A percentile compares a stretch with the other conserved stretches of the same genome.
Conservation (phyloP, 1,140 invertebrate species). For the Paracyclopina nana region DNA sequence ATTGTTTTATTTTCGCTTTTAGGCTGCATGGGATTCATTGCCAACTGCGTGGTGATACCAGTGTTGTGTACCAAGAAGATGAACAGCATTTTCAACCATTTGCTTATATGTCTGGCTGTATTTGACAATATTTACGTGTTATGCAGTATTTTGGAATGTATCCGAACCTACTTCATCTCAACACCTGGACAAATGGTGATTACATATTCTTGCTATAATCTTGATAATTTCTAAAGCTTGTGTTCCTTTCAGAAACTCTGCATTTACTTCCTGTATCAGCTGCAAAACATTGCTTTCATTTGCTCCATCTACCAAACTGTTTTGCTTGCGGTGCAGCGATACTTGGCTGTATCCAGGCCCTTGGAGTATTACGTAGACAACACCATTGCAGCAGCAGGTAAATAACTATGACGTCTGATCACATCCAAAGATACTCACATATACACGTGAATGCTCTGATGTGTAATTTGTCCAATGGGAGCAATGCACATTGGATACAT, state of each 20-base stretch:
- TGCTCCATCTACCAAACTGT: conserved; percentile 5
- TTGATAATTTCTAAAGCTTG: no score
- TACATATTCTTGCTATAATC: no score
- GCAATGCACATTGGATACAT: no score
- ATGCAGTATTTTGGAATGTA: neutral
- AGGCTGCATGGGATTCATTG: conserved; percentile 2
- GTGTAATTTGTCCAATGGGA: neutral
- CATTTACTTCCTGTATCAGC: conserved; percentile 9
- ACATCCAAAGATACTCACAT: no score
- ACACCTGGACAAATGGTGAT: neutral
- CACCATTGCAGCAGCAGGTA: no score
- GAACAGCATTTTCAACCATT: conserved; percentile 5
- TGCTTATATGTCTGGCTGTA: conserved; percentile 6
- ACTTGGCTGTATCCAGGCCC: conserved; percentile 2
- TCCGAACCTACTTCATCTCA: conserved; percentile 1
- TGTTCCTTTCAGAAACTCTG: conserved; percentile 6
- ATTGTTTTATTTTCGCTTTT: no score
- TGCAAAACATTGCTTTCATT: conserved; percentile 3
- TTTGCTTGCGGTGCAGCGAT: conserved; percentile 2
- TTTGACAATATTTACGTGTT: conserved; percentile 9
- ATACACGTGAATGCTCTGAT: no score
- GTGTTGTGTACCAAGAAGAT: conserved; percentile 8
- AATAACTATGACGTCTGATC: no score
- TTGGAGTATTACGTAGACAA: conserved; percentile 10
- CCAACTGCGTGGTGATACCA: neutral